Conservation (phyloP, 2,797 vertebrate genomes). For the Microchirus variegatus region DNA sequence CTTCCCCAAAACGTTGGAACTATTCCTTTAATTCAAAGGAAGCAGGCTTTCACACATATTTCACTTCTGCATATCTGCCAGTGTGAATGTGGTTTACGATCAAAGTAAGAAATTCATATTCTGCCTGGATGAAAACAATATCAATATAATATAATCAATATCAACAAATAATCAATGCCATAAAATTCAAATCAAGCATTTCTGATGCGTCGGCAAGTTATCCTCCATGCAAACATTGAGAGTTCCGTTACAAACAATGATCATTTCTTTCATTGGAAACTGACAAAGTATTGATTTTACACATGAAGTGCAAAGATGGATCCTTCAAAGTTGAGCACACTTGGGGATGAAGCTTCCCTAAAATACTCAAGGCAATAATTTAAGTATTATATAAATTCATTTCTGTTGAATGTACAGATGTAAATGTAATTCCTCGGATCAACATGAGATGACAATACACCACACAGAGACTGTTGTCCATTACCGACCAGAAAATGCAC, state of each 20-base stretch:
- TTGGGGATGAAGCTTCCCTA: slow-evolving; percentile 7
- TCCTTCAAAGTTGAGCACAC: slow-evolving; percentile 28
- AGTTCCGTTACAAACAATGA: slow-evolving; percentile 1
- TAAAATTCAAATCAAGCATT: slow-evolving; percentile 12
- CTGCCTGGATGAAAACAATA: slow-evolving; percentile 24
- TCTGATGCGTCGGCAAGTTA: slow-evolving; percentile 1
- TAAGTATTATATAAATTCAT: slow-evolving; percentile 26
- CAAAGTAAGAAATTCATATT: slow-evolving; percentile 12
- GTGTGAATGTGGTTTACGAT: slow-evolving; percentile 17
- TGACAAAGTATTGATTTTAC: slow-evolving; percentile 31
- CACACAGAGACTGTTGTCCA: slow-evolving; percentile 12
- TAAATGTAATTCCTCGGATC: slow-evolving; percentile 5
- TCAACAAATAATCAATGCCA: slow-evolving; percentile 12
- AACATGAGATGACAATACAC: slow-evolving; percentile 9
- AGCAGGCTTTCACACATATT: slow-evolving; percentile 15
- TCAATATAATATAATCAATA: too few relatives aligned
- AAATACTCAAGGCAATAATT: slow-evolving; percentile 48
- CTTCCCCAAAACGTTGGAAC: slow-evolving; percentile 24
- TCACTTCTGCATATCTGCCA: slow-evolving; percentile 29
- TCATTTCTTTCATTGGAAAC: slow-evolving; percentile 14
- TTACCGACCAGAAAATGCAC: slow-evolving; percentile 10
- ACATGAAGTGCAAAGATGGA: slow-evolving; percentile 18
- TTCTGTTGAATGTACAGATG: slow-evolving; percentile 36
- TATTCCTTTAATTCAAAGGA: slow-evolving; percentile 1
- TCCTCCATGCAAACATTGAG: slow-evolving; percentile 5